These are phyloP conservation scores for Aradus depressus DNA, from an alignment of 2,888 invertebrate species.

Conservation along the genomic window DNA sequence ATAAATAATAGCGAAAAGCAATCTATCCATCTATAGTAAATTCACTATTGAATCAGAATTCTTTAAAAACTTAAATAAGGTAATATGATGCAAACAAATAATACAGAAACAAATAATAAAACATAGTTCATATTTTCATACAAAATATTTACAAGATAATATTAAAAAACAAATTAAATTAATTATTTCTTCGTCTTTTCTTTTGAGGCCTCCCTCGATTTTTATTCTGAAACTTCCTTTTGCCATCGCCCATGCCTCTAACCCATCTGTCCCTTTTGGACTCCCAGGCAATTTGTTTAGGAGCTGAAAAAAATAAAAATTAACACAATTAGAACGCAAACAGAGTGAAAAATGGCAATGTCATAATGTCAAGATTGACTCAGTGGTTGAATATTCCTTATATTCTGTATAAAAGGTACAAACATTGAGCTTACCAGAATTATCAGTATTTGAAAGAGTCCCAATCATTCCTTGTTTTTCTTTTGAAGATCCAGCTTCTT, in stretches of 20 bases:
- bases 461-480: slow-evolving; percentile 56
- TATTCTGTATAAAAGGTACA: too few relatives aligned
- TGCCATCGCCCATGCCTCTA: slow-evolving; percentile 33
- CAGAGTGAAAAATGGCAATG: slow-evolving; percentile 1
- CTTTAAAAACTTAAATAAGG: too few relatives aligned
- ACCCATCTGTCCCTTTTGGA: slow-evolving; percentile 54
- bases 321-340: slow-evolving; percentile 4
- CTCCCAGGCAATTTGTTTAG: slow-evolving; percentile 74
- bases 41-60: too few relatives aligned
- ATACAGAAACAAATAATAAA: too few relatives aligned
- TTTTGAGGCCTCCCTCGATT: background rate
- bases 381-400: background rate
- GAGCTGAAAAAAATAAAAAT: slow-evolving; percentile 34
- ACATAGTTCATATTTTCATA: too few relatives aligned
- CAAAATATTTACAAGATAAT: too few relatives aligned
- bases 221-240: slow-evolving; percentile 14
- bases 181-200: too few relatives aligned
- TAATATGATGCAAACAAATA: too few relatives aligned
- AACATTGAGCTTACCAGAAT: slow-evolving; percentile 45
- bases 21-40: too few relatives aligned
- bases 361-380: slow-evolving; percentile 4
- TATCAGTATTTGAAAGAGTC: slow-evolving; percentile 61
- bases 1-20: too few relatives aligned
- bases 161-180: too few relatives aligned
- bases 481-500: slow-evolving; percentile 56